Evolutionary conservation across 2,888 invertebrate species (phyloP).

Genomic region (Oscheius sp.): DNA sequence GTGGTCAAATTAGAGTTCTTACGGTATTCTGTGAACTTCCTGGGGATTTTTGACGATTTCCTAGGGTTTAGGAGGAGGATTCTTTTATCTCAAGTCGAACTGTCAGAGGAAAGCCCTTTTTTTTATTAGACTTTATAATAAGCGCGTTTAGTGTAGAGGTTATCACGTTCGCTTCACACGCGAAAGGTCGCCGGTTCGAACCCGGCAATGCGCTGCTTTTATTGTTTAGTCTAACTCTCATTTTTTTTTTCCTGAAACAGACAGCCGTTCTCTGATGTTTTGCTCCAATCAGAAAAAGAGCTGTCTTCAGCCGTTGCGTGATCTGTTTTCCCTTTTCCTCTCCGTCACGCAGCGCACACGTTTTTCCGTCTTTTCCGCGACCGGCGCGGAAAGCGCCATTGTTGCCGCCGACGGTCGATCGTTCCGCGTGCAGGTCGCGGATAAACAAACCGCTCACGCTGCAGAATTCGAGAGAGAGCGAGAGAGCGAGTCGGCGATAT

Average conservation of each 20-base stretch:
- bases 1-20: no score
- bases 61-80: no score
- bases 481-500: background rate
- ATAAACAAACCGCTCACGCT: slow-evolving; percentile 21
- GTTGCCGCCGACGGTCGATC: background rate
- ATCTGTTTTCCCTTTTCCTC: slow-evolving; percentile 1
- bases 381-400: slow-evolving; percentile 19
- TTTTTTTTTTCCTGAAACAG: background rate
- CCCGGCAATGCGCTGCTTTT: no score
- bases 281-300: background rate
- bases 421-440: background rate
- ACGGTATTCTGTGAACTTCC: no score
- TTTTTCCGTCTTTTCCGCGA: slow-evolving; percentile 22
- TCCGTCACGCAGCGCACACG: slow-evolving; percentile 30
- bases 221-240: no score
- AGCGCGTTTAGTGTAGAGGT: no score
- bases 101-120: no score
- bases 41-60: no score
- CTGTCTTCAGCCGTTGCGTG: background rate
- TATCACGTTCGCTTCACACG: no score
- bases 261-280: background rate
- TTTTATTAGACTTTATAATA: no score
- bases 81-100: no score
- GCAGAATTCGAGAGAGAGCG: background rate
- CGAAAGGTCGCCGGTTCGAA: no score